phyloP scores from a whole-genome alignment of 2,888 invertebrate genomes.

The Cantharis rustica region DNA sequence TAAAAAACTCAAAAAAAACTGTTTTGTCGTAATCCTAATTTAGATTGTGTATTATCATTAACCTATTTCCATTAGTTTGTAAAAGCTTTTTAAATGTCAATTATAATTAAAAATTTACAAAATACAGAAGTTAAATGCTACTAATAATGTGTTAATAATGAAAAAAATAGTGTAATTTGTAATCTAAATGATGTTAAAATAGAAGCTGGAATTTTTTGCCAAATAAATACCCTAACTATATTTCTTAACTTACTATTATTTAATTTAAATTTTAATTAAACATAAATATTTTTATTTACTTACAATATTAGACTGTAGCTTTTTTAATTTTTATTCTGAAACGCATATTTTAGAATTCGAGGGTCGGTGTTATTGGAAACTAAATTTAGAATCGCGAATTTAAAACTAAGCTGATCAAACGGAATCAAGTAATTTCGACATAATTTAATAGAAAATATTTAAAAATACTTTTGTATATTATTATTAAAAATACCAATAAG shows the following conservation, averaged over 20 bases:
- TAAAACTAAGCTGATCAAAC: neutral
- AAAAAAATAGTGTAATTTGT: neutral
- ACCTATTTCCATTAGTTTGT: neutral
- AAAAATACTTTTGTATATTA: neutral
- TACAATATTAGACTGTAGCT: neutral
- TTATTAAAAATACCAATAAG: neutral
- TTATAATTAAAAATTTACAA: neutral
- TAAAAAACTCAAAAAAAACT: too few species aligned
- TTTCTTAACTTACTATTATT: too few species aligned
- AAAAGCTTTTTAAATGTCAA: neutral
- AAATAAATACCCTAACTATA: too few species aligned
- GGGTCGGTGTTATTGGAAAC: neutral
- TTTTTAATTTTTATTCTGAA: neutral
- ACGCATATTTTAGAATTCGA: neutral
- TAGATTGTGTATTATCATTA: neutral
- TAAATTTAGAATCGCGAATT: neutral
- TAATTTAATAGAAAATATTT: neutral
- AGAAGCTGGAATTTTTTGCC: neutral
- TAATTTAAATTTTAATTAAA: too few species aligned
- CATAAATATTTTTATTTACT: neutral
- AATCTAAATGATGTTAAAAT: neutral
- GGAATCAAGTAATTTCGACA: neutral
- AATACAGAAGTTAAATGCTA: neutral
- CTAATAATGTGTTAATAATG: neutral
- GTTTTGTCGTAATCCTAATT: neutral